Percentiles rank a stretch among this genome's conserved stretches.
phyloP scores from a whole-genome alignment of 2,113 vertebrate species.

The Mola mola region DNA sequence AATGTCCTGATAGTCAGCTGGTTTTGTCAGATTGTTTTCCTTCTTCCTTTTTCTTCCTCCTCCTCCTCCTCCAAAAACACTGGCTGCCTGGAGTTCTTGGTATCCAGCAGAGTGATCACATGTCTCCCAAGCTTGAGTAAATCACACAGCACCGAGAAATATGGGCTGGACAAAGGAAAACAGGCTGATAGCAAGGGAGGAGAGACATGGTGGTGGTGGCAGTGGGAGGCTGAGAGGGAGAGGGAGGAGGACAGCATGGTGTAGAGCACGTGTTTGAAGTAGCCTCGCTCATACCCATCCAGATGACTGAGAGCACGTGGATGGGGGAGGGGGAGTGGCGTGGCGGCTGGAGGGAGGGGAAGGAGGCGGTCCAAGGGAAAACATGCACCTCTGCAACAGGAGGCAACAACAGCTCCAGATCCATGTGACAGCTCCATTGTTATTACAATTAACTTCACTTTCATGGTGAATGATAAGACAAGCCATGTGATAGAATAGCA shows the following conservation, averaged over 20 bases:
- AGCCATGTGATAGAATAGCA: not conserved
- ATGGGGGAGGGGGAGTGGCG: constrained; percentile 20
- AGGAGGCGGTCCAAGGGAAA: constrained; percentile 33
- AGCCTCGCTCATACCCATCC: constrained; percentile 60
- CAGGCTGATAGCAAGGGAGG: constrained; percentile 56
- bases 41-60: constrained; percentile 55
- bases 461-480: constrained; percentile 21
- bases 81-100: constrained; percentile 63
- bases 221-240: not conserved
- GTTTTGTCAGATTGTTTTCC: constrained; percentile 72
- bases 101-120: constrained; percentile 76
- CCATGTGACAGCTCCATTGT: constrained; percentile 47
- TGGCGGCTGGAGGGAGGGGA: constrained; percentile 22
- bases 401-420: constrained; percentile 41
- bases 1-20: constrained; percentile 56
- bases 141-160: constrained; percentile 55
- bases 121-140: constrained; percentile 64
- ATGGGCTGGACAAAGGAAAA: constrained; percentile 60
- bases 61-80: constrained; percentile 67
- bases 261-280: constrained; percentile 68
- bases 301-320: constrained; percentile 72
- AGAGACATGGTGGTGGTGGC: constrained; percentile 22
- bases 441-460: constrained; percentile 39
- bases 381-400: constrained; percentile 59
- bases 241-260: constrained; percentile 33